phyloP scores from a whole-genome alignment of 1,140 invertebrate species.

The Anadara kagoshimensis region DNA sequence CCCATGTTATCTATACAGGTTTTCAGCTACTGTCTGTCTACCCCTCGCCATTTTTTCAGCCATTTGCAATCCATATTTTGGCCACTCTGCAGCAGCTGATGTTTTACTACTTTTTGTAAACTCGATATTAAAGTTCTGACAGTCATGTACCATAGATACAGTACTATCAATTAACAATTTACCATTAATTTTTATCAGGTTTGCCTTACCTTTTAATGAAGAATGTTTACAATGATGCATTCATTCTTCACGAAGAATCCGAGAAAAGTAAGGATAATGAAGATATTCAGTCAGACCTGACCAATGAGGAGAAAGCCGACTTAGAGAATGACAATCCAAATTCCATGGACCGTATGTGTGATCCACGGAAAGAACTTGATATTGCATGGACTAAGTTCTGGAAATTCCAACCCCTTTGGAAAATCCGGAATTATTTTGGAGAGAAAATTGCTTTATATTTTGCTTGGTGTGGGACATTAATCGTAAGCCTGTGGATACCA shows the following conservation, averaged over 20 bases:
- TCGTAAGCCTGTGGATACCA: constrained; percentile 69
- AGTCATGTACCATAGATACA: too few species aligned
- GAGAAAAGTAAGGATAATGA: constrained; percentile 36
- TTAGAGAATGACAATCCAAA: neutral
- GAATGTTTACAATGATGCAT: constrained; percentile 64
- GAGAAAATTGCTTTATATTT: constrained; percentile 75
- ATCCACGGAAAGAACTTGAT: constrained; percentile 58
- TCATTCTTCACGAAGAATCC: constrained; percentile 70
- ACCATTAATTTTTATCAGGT: constrained; percentile 57
- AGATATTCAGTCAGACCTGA: constrained; percentile 16
- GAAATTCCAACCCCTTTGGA: constrained; percentile 71
- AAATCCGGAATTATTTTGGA: constrained; percentile 74
- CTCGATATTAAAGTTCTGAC: too few species aligned
- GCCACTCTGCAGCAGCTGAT: too few species aligned
- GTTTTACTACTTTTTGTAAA: too few species aligned
- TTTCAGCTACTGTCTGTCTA: too few species aligned
- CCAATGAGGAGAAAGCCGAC: constrained; percentile 1
- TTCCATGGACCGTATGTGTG: constrained; percentile 9
- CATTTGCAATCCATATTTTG: too few species aligned
- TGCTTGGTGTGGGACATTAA: constrained; percentile 71
- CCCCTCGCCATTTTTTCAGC: too few species aligned
- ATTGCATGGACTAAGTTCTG: constrained; percentile 61
- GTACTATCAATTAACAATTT: too few species aligned
- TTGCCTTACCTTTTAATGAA: constrained; percentile 69
- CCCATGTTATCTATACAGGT: too few species aligned